Conservation (phyloP, 2,113 vertebrate genomes). For the Bambusicola thoracicus region DNA sequence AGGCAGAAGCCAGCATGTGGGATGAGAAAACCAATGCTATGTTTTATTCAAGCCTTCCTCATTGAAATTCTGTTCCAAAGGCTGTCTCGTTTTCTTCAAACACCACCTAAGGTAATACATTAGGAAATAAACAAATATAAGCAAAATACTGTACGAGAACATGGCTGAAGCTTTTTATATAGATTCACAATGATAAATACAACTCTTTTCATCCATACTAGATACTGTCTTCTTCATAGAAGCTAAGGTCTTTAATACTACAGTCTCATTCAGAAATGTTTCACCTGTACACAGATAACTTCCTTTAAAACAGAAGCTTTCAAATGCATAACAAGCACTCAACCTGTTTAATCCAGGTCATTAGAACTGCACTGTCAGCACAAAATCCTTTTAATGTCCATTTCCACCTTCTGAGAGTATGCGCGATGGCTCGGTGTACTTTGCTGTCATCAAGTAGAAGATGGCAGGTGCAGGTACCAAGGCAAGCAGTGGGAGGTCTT, state of each 20-base stretch:
- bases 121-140: slow-evolving; percentile 65
- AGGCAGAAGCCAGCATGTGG: neutral
- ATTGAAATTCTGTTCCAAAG: neutral
- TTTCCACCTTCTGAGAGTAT: slow-evolving; percentile 93
- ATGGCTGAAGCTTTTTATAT: neutral
- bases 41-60: neutral
- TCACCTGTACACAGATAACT: neutral
- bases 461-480: slow-evolving; percentile 93
- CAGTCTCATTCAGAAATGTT: neutral
- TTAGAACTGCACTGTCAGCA: neutral
- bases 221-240: neutral
- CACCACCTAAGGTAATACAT: neutral
- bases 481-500: slow-evolving; percentile 91
- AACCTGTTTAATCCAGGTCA: neutral
- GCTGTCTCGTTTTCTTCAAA: slow-evolving; percentile 39
- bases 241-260: neutral
- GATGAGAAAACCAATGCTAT: no score
- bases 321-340: neutral
- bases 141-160: neutral
- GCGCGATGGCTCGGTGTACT: slow-evolving; percentile 93
- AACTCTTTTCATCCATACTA: neutral
- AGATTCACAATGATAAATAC: slow-evolving; percentile 1
- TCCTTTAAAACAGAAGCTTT: slow-evolving; percentile 16
- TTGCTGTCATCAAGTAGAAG: slow-evolving; percentile 94
- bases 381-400: slow-evolving; percentile 82